Base-by-base conservation (phyloP, 1,140 invertebrate species). In the Oreohelix idahoensis region DNA sequence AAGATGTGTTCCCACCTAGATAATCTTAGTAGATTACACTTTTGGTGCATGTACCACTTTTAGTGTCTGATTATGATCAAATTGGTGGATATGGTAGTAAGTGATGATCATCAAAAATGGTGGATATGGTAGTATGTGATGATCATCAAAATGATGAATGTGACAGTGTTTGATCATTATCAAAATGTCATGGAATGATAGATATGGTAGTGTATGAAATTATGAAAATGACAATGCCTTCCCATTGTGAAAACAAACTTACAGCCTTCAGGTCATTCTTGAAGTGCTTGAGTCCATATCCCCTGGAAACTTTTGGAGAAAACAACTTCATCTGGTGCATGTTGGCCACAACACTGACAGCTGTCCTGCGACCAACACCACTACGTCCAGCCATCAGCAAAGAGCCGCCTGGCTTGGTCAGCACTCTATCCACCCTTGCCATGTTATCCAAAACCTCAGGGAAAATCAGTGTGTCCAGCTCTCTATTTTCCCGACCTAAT, bases 311-410 rank as follows among this genome's bases (percentile, higher is more conserved):
- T 89, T 94, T 94, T 0, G 94, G 94, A 13, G 93, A 93, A 84
- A 96, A 92, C 13, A 97, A 89, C 80, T 94, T 94, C 75, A 96
- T 94, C 70, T 95, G 94, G 75, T 96, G 95, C 88, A 97, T 93
- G 71, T 94, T 94, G 17, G 96, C 94, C 10, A 96, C 94, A 17
- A 98, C 93, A 87, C 94, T 94, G 8, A 96, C 93, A 0, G 96
- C 95, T 29, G 96, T 95, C 85, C 96, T 94, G 63, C 97, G 93
- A 17, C 97, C 96, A 71, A 96, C 94, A 11, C 97, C 97, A 66
- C 95, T 94, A 86, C 95, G 93, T 15, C 96, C 97, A 32, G 95
- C 93, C 74, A 98, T 89, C 17, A 98, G 90, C 39, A 97, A 87
- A 45, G 95, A 95, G 0, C 95, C 95, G 63, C 94, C 93, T 23